A percentile compares a stretch with the other conserved stretches of the same genome.
Evolutionary conservation across 2,113 vertebrate genomes (phyloP).

Genomic region (Machaerirhynchus nigripectus): DNA sequence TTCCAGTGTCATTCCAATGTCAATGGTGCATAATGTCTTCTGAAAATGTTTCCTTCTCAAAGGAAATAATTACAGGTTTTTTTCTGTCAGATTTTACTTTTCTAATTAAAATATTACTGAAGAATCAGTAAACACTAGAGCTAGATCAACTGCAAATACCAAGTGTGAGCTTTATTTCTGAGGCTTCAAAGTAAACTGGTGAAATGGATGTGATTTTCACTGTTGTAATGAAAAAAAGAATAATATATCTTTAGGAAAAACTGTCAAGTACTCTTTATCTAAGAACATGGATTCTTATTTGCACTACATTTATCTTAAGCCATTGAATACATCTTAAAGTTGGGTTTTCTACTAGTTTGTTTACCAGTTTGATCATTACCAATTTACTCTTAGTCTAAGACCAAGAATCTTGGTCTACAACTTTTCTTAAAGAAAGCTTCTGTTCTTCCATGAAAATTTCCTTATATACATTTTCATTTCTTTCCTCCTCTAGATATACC

Average conservation of each 20-base stretch:
- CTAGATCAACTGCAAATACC: neutral
- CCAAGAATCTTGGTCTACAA: neutral
- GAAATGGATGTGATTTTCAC: neutral
- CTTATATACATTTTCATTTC: neutral
- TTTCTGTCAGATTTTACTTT: neutral
- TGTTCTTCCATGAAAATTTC: neutral
- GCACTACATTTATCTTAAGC: neutral
- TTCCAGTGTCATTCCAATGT: neutral
- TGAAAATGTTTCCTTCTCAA: neutral
- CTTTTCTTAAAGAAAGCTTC: neutral
- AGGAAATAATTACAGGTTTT: neutral
- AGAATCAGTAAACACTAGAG: neutral
- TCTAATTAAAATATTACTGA: neutral
- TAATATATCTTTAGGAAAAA: neutral
- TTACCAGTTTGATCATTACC: neutral
- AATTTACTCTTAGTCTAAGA: neutral
- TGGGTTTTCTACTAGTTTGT: neutral
- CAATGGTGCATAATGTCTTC: neutral
- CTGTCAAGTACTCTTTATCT: neutral
- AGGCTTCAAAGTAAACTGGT: neutral
- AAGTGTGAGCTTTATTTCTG: neutral
- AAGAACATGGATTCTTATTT: neutral
- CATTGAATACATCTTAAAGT: neutral
- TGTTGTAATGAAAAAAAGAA: neutral
- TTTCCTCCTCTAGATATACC: neutral